Percentiles rank a stretch among this genome's conserved stretches.
phyloP scores from a whole-genome alignment of 2,888 invertebrate species.

The Drosophila pseudotakahashii region DNA sequence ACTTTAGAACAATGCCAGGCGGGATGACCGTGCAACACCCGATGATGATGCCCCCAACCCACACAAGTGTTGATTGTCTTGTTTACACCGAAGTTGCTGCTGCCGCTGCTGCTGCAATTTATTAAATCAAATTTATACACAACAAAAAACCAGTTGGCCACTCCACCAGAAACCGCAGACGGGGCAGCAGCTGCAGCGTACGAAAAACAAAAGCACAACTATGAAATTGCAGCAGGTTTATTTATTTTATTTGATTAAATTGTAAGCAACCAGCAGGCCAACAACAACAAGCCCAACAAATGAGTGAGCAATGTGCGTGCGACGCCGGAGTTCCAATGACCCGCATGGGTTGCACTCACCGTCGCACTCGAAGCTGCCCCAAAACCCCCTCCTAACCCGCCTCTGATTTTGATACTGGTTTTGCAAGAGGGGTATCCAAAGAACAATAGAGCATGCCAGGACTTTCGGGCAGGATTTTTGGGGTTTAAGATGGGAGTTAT shows the following conservation, averaged over 20 bases:
- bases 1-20: slow-evolving; percentile 71
- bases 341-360: slow-evolving; percentile 57
- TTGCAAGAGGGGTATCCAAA: slow-evolving; percentile 11
- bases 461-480: neutral
- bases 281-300: slow-evolving; percentile 34
- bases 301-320: slow-evolving; percentile 71
- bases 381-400: slow-evolving; percentile 4
- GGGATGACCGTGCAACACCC: slow-evolving; percentile 27
- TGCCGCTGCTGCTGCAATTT: slow-evolving; percentile 58
- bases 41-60: slow-evolving; percentile 22
- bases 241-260: slow-evolving; percentile 73
- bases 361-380: slow-evolving; percentile 5
- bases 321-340: slow-evolving; percentile 78
- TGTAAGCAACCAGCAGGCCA: slow-evolving; percentile 50
- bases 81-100: slow-evolving; percentile 67
- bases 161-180: slow-evolving; percentile 19
- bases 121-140: slow-evolving; percentile 68
- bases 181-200: slow-evolving; percentile 30
- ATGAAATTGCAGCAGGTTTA: slow-evolving; percentile 42
- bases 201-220: slow-evolving; percentile 31
- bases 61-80: slow-evolving; percentile 73
- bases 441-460: slow-evolving; percentile 1
- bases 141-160: slow-evolving; percentile 62
- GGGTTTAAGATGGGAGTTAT: neutral
- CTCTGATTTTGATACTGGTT: slow-evolving; percentile 34